Conservation (phyloP, 2,113 vertebrate species). For the Carassius auratus region DNA sequence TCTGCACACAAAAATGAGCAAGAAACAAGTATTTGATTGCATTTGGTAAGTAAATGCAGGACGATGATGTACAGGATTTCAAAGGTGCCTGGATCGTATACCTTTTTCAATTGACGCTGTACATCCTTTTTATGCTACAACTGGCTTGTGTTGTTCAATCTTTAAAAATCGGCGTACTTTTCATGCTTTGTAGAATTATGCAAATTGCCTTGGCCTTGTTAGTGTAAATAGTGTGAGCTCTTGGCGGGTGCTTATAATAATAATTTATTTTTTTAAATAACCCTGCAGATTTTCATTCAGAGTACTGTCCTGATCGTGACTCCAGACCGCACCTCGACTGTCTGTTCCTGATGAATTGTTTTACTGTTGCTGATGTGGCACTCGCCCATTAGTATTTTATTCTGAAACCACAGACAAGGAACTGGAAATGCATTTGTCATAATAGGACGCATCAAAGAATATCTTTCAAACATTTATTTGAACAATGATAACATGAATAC, state of each 20-base stretch:
- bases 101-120: no score
- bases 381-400: neutral
- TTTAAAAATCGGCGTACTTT: no score
- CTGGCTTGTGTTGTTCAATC: no score
- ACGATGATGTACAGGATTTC: no score
- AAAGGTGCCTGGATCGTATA: no score
- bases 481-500: neutral
- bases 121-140: no score
- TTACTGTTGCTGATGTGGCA: neutral
- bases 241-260: neutral
- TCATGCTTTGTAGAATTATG: no score
- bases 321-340: neutral
- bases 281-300: neutral
- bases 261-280: neutral
- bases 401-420: neutral
- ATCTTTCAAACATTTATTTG: neutral
- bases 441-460: neutral
- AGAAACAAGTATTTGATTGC: no score
- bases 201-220: neutral
- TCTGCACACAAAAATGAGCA: no score
- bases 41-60: no score
- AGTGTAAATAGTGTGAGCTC: neutral
- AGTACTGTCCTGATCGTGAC: constrained; percentile 3
- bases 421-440: neutral
- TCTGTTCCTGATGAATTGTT: constrained; percentile 6